These are phyloP conservation scores for Tympanoctomys barrerae DNA, from an alignment of 2,797 vertebrate species.

Conservation along the genomic window DNA sequence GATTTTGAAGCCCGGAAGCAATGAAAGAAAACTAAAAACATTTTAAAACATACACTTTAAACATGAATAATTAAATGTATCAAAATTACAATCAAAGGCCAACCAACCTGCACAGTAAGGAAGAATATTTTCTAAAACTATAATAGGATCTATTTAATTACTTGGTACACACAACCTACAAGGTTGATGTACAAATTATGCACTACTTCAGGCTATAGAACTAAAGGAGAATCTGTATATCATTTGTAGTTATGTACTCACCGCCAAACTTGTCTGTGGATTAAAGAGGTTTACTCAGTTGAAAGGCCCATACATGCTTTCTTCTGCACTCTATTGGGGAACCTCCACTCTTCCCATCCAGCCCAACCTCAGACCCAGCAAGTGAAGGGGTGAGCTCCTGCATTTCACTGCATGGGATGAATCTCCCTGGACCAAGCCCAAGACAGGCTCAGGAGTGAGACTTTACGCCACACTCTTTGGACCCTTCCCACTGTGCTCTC, in stretches of 20 bases:
- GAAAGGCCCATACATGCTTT: background rate
- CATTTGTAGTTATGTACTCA: background rate
- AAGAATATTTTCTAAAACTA: slow-evolving; percentile 37
- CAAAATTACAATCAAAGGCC: background rate
- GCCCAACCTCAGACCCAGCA: too few species aligned
- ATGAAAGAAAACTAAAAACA: background rate
- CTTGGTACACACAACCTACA: background rate
- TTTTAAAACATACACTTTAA: background rate
- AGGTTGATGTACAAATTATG: background rate
- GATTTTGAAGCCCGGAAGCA: background rate
- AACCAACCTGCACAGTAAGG: background rate
- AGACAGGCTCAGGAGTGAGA: too few species aligned
- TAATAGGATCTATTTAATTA: background rate
- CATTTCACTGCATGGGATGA: too few species aligned
- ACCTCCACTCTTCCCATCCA: too few species aligned
- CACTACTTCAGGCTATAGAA: background rate
- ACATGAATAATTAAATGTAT: background rate
- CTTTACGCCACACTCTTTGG: too few species aligned
- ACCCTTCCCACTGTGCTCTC: too few species aligned
- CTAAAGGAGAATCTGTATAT: background rate
- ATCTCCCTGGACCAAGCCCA: too few species aligned
- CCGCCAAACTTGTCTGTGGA: background rate
- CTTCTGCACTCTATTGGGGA: too few species aligned
- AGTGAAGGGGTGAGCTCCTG: too few species aligned
- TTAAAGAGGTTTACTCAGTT: background rate